Conservation (phyloP, 2,113 vertebrate genomes). For the Nymphicus hollandicus region DNA sequence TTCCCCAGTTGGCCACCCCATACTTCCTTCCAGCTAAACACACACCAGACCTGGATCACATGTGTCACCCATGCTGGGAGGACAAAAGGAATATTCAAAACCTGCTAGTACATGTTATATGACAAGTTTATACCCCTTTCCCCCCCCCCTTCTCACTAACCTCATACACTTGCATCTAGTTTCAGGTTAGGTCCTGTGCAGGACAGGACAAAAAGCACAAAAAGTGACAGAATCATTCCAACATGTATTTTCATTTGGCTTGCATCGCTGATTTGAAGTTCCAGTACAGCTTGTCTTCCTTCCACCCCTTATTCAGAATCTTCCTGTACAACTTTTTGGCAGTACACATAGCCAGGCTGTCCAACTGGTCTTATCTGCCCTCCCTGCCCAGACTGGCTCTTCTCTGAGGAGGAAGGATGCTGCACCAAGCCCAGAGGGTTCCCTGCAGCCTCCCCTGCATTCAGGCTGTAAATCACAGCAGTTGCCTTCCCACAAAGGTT, state of each 20-base stretch:
- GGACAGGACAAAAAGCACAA: not conserved
- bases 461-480: not conserved
- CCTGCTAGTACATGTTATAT: not conserved
- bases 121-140: not conserved
- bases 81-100: not conserved
- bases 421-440: not conserved
- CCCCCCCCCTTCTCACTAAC: not conserved
- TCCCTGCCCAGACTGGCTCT: not conserved
- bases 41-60: not conserved
- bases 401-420: not conserved
- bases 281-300: not conserved
- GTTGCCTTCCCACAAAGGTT: not conserved
- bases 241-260: not conserved
- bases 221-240: not conserved
- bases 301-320: not conserved
- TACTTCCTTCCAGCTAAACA: not conserved
- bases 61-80: not conserved
- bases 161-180: not conserved
- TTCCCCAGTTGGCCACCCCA: not conserved
- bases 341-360: not conserved
- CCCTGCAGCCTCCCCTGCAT: not conserved
- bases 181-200: not conserved
- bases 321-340: not conserved
- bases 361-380: not conserved
- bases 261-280: rapidly evolving